Evolutionary conservation across 2,888 invertebrate genomes (phyloP).

Genomic region (Willowsia nigromaculata): DNA sequence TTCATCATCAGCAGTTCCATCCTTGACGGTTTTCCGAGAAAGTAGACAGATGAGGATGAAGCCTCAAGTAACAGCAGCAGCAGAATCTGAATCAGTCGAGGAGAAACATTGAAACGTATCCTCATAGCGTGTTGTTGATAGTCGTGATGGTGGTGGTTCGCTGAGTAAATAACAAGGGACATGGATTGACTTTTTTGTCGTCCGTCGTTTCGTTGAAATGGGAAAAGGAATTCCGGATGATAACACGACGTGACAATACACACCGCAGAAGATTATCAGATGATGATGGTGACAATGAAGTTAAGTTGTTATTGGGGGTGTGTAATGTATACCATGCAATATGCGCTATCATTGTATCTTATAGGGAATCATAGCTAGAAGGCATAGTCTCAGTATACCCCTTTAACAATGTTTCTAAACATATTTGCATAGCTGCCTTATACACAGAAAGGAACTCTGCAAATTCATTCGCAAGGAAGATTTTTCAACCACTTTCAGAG

Average conservation of each 20-base stretch:
- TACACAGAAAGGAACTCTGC: too few species aligned
- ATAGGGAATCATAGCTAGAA: background rate
- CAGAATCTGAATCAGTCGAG: background rate
- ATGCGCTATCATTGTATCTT: too few species aligned
- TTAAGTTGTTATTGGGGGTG: conserved; percentile 17
- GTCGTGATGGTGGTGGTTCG: background rate
- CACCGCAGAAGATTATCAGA: conserved; percentile 27
- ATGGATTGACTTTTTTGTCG: conserved; percentile 53
- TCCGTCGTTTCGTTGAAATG: background rate
- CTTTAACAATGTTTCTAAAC: background rate
- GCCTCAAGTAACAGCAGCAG: background rate
- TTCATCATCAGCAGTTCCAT: conserved; percentile 5
- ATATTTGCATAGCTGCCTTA: background rate
- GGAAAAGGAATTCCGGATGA: conserved; percentile 51
- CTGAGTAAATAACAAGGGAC: conserved; percentile 40
- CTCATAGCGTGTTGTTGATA: background rate
- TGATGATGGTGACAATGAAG: conserved; percentile 6
- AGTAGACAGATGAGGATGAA: background rate
- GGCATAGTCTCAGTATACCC: background rate
- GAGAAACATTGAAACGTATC: background rate
- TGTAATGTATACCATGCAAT: background rate
- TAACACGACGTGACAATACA: conserved; percentile 40
- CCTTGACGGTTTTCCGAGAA: background rate
- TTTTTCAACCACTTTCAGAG: background rate
- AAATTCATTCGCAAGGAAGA: background rate